phyloP scores from a whole-genome alignment of 2,888 invertebrate genomes.

The Cryptocephalus primarius region DNA sequence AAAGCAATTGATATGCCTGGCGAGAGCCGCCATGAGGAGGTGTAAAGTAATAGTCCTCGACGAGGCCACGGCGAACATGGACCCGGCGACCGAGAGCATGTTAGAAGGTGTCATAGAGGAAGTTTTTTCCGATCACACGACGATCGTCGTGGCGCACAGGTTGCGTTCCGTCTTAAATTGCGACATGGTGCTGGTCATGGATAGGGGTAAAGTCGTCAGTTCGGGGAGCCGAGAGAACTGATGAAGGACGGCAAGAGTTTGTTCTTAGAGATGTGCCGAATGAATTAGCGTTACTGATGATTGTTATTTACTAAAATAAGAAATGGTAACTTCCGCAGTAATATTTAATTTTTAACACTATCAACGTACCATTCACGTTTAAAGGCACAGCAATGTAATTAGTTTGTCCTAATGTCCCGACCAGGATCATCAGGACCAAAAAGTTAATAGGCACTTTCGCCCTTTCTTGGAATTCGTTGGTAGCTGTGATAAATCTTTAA shows the following conservation, averaged over 20 bases:
- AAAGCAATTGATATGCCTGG: conserved; percentile 43
- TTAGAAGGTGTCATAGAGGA: conserved; percentile 42
- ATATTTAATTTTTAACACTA: too few species aligned
- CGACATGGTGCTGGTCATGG: conserved; percentile 41
- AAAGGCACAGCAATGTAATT: too few species aligned
- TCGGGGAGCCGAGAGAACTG: conserved; percentile 15
- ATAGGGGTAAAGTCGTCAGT: conserved; percentile 34
- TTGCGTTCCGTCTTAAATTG: conserved; percentile 44
- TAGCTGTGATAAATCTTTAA: too few species aligned
- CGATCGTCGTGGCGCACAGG: conserved; percentile 37
- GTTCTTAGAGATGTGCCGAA: conserved; percentile 2
- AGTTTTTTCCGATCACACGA: conserved; percentile 40
- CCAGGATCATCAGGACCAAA: too few species aligned
- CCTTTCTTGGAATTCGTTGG: too few species aligned
- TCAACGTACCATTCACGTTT: too few species aligned
- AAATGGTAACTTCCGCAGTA: too few species aligned
- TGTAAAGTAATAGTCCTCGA: conserved; percentile 42
- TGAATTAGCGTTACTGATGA: too few species aligned
- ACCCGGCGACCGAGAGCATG: conserved; percentile 39
- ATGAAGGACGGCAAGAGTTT: conserved; percentile 9
- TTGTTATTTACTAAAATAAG: too few species aligned
- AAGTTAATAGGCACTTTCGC: too few species aligned
- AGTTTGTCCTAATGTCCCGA: too few species aligned
- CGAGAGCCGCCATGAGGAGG: conserved; percentile 39
- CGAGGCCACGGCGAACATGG: conserved; percentile 46